These are phyloP conservation scores for Cotesia vestalis DNA, from an alignment of 1,140 invertebrate genomes.

Conservation along the genomic window DNA sequence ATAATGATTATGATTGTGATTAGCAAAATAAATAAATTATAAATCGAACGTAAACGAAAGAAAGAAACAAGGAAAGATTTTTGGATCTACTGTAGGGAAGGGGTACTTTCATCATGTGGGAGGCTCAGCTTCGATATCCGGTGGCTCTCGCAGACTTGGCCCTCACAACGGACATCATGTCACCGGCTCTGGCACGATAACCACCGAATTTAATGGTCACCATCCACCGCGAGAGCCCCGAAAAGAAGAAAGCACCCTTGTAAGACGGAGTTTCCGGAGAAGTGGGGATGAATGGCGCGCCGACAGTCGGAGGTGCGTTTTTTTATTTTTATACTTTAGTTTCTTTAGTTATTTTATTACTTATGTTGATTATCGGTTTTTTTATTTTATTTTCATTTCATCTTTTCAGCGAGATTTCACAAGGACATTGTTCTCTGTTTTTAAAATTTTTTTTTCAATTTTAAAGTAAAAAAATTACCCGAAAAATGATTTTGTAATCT, in stretches of 20 bases:
- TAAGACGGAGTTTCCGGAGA: conserved; percentile 61
- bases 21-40: conserved; percentile 3
- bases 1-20: too few species aligned
- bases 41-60: conserved; percentile 35
- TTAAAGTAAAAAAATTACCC: too few species aligned
- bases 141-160: conserved; percentile 50
- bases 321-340: conserved; percentile 11
- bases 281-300: conserved; percentile 66
- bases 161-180: conserved; percentile 61
- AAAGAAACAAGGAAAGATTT: conserved; percentile 45
- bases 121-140: conserved; percentile 55
- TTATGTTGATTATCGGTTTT: background rate
- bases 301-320: conserved; percentile 66
- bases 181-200: conserved; percentile 61
- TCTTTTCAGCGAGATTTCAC: too few species aligned
- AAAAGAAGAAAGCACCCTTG: conserved; percentile 64
- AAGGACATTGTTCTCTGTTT: too few species aligned
- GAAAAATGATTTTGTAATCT: too few species aligned
- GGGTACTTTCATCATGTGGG: conserved; percentile 55
- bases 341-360: conserved; percentile 15
- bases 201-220: conserved; percentile 71
- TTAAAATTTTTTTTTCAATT: too few species aligned
- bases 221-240: conserved; percentile 68
- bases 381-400: too few species aligned
- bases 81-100: conserved; percentile 65